These are phyloP conservation scores for Myotis brandtii DNA, from an alignment of 2,113 vertebrate species.

Conservation along the genomic window DNA sequence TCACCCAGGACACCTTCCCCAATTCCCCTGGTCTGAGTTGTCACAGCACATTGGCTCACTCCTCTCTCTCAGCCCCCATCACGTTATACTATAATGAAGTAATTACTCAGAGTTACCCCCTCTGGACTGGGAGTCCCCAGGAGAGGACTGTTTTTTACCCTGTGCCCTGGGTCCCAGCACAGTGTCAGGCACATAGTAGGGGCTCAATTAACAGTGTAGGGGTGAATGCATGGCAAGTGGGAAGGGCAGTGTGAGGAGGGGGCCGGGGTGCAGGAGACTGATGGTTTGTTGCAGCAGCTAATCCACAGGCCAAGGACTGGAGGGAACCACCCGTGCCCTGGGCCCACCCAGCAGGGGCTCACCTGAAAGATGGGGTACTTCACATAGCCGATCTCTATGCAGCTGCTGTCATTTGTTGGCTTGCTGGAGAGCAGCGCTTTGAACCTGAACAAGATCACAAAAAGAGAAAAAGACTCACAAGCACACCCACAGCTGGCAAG, in stretches of 20 bases:
- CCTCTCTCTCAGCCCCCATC: too few relatives aligned
- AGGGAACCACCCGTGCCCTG: not conserved
- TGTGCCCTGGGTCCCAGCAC: not conserved
- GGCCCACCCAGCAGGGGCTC: not conserved
- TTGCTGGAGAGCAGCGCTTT: conserved; percentile 96
- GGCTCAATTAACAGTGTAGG: not conserved
- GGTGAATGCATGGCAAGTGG: fast-evolving
- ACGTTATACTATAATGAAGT: not conserved
- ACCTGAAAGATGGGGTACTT: conserved; percentile 99
- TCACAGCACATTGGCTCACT: fast-evolving
- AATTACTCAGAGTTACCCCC: not conserved
- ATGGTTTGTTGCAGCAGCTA: not conserved
- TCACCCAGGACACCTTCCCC: not conserved
- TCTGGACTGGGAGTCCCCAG: not conserved
- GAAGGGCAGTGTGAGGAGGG: too few relatives aligned
- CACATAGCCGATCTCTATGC: conserved; percentile 98
- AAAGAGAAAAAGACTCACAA: not conserved
- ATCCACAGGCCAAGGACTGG: fast-evolving
- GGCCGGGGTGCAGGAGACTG: fast-evolving
- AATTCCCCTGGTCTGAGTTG: not conserved
- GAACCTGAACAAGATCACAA: conserved; percentile 88
- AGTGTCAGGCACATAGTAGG: not conserved
- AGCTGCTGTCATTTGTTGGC: conserved; percentile 94
- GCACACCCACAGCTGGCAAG: fast-evolving
- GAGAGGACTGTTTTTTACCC: not conserved